phyloP scores from a whole-genome alignment of 2,888 invertebrate species.

The Siphlonurus alternatus region DNA sequence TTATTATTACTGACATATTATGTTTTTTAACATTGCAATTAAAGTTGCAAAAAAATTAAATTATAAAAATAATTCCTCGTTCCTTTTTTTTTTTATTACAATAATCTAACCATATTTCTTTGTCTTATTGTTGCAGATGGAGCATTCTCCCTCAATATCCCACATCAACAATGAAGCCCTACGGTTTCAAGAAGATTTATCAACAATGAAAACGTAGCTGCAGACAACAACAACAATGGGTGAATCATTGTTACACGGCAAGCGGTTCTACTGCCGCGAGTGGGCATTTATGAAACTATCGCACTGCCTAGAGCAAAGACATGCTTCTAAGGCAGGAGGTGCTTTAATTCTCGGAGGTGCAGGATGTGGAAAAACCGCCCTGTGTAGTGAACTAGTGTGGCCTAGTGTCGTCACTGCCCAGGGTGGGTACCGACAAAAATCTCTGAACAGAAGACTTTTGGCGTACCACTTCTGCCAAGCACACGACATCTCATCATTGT shows the following conservation, averaged over 20 bases:
- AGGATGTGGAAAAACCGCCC: slow-evolving; percentile 87
- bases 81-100: too few species aligned
- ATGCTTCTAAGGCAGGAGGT: slow-evolving; percentile 70
- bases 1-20: too few species aligned
- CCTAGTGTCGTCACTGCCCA: slow-evolving; percentile 31
- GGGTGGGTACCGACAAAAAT: slow-evolving; percentile 16
- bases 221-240: slow-evolving; percentile 18
- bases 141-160: too few species aligned
- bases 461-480: slow-evolving; percentile 80
- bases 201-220: background rate
- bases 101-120: too few species aligned
- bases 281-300: slow-evolving; percentile 92
- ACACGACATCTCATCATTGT: slow-evolving; percentile 68
- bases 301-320: slow-evolving; percentile 77
- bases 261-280: slow-evolving; percentile 77
- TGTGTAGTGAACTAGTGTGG: slow-evolving; percentile 62
- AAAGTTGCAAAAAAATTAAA: too few species aligned
- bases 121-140: too few species aligned
- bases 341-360: slow-evolving; percentile 80
- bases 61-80: too few species aligned
- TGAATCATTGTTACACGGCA: slow-evolving; percentile 24
- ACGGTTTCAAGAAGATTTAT: background rate
- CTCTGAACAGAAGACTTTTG: slow-evolving; percentile 58
- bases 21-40: too few species aligned
- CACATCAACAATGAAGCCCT: too few species aligned